Percentiles rank a stretch among this genome's conserved stretches.
These are phyloP conservation scores for Sibirionetta formosa DNA, from an alignment of 2,797 vertebrate species.

Conservation along the genomic window DNA sequence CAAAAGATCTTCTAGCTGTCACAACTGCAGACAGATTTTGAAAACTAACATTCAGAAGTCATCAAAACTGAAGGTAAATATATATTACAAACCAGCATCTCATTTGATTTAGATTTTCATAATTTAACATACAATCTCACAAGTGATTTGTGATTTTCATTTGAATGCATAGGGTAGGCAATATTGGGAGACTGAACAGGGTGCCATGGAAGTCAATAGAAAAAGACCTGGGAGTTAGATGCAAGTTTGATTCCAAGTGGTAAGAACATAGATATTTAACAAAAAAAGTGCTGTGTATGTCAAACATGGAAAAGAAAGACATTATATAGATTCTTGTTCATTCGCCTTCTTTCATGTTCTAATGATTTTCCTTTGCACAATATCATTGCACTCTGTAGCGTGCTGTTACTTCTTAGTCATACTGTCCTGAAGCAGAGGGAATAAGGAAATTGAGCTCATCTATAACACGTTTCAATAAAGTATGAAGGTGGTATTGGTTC, in stretches of 20 bases:
- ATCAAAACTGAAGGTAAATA: not conserved
- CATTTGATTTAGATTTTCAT: not conserved
- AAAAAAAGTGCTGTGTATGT: accelerated
- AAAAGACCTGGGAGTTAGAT: not conserved
- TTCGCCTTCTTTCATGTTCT: not conserved
- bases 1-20: not conserved
- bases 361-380: not conserved
- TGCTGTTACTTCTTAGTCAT: not conserved
- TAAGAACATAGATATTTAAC: not conserved
- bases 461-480: constrained; percentile 59
- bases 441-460: constrained; percentile 38
- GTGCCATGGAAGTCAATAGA: not conserved
- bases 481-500: constrained; percentile 55
- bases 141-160: not conserved
- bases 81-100: not conserved
- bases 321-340: not conserved
- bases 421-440: not conserved
- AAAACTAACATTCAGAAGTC: not conserved
- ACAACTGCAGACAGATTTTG: not conserved
- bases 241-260: not conserved
- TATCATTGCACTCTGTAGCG: not conserved
- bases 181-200: not conserved
- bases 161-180: not conserved
- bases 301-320: not conserved
- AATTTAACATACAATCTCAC: not conserved